A percentile compares a stretch with the other conserved stretches of the same genome.
Evolutionary conservation across 1,140 invertebrate species (phyloP).

Genomic region (Euborellia annulipes): DNA sequence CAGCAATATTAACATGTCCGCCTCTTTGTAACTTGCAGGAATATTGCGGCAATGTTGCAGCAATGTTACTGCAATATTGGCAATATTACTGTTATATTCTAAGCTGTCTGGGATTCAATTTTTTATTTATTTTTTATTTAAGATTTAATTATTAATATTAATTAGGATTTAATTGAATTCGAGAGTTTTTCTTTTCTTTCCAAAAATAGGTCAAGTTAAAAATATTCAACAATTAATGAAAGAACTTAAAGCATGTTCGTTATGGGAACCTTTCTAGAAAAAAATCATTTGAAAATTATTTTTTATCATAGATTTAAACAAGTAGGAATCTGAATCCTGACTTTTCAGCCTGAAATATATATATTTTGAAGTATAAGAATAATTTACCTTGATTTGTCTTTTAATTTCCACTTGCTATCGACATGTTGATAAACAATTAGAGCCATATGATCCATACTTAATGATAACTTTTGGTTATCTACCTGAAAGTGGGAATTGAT

Average conservation of each 20-base stretch:
- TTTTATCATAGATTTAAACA: background rate
- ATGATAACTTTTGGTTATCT: constrained; percentile 55
- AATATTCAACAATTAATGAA: constrained; percentile 3
- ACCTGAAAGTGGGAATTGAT: constrained; percentile 33
- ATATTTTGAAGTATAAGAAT: background rate
- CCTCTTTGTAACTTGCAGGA: no score
- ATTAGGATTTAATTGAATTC: no score
- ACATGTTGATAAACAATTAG: constrained; percentile 49
- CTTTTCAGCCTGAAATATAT: background rate
- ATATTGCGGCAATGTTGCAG: no score
- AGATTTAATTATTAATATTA: no score
- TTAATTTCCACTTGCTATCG: constrained; percentile 56
- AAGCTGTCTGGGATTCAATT: no score
- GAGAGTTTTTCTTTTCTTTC: no score
- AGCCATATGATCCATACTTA: constrained; percentile 43
- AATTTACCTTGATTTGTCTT: constrained; percentile 28
- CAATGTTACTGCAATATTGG: no score
- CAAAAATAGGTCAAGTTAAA: constrained; percentile 8
- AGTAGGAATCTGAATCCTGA: background rate
- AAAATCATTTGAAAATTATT: background rate
- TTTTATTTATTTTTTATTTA: no score
- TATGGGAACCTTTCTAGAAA: background rate
- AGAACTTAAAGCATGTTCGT: background rate
- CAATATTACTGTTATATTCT: no score
- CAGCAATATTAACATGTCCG: no score